These are phyloP conservation scores for Cardiocondyla obscurior DNA, from an alignment of 1,140 invertebrate genomes.

Conservation along the genomic window DNA sequence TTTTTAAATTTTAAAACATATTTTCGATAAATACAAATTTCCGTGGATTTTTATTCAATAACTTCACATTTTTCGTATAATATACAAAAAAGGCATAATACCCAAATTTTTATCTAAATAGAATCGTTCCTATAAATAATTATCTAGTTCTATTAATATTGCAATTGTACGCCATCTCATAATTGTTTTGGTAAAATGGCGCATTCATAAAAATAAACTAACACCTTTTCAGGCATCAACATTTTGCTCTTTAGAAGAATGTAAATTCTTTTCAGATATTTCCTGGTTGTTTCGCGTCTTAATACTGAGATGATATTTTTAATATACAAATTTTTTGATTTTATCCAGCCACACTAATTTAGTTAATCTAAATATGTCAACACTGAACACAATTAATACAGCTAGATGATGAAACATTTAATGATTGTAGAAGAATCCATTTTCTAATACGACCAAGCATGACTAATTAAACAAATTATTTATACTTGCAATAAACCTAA, in stretches of 20 bases:
- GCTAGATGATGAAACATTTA: neutral
- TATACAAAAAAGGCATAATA: constrained; percentile 57
- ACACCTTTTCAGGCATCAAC: constrained; percentile 47
- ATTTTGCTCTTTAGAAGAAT: constrained; percentile 50
- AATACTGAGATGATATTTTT: constrained; percentile 58
- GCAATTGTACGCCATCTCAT: constrained; percentile 71
- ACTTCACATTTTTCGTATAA: constrained; percentile 29
- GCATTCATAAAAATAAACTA: constrained; percentile 62
- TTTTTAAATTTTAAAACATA: constrained; percentile 3
- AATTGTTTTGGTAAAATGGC: constrained; percentile 39
- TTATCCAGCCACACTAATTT: constrained; percentile 39
- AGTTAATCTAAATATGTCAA: neutral
- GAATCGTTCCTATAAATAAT: constrained; percentile 71
- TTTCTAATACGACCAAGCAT: constrained; percentile 50
- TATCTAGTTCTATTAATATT: constrained; percentile 75
- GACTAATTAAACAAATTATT: constrained; percentile 61
- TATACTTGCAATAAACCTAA: constrained; percentile 64
- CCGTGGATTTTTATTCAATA: constrained; percentile 31
- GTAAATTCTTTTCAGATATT: constrained; percentile 45
- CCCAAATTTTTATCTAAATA: constrained; percentile 65
- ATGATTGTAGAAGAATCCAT: constrained; percentile 34
- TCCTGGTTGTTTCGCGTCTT: constrained; percentile 37
- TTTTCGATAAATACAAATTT: constrained; percentile 40
- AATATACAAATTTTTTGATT: constrained; percentile 62
- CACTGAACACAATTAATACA: constrained; percentile 14